phyloP scores from a whole-genome alignment of 1,140 invertebrate genomes.

The Ptiloglossa arizonensis region DNA sequence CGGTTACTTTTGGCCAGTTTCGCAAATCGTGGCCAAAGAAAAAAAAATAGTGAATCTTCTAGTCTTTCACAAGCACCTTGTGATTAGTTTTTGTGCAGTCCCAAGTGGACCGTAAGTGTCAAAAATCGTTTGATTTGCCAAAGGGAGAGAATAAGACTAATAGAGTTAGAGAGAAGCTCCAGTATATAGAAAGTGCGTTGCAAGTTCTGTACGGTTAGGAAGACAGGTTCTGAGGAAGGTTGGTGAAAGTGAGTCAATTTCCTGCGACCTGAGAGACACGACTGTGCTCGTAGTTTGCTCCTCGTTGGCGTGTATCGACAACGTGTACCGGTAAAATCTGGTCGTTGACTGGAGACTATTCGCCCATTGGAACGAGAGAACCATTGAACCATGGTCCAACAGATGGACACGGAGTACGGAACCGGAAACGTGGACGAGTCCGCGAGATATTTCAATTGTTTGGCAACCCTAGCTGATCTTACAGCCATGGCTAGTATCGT shows the following conservation, averaged over 20 bases:
- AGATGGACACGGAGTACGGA: conserved; percentile 61
- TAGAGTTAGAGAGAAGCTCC: no score
- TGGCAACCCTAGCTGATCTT: conserved; percentile 73
- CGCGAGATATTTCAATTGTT: conserved; percentile 66
- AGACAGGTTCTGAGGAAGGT: neutral
- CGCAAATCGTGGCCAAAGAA: no score
- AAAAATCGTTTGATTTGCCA: no score
- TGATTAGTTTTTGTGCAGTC: no score
- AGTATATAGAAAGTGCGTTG: neutral
- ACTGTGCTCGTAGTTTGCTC: neutral
- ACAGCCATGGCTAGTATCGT: conserved; percentile 74
- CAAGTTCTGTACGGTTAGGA: neutral
- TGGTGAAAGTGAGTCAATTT: conserved; percentile 26
- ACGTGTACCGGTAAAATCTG: neutral
- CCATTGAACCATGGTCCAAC: conserved; percentile 65
- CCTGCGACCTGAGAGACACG: neutral
- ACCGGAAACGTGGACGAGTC: conserved; percentile 67
- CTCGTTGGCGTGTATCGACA: neutral
- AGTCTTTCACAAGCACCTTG: no score
- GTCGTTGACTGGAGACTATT: neutral
- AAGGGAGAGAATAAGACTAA: no score
- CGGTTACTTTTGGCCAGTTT: no score
- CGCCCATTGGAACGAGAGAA: neutral
- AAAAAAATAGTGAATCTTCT: no score
- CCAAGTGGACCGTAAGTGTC: no score